phyloP scores from a whole-genome alignment of 2,113 vertebrate genomes.

The Pygoscelis antarcticus region DNA sequence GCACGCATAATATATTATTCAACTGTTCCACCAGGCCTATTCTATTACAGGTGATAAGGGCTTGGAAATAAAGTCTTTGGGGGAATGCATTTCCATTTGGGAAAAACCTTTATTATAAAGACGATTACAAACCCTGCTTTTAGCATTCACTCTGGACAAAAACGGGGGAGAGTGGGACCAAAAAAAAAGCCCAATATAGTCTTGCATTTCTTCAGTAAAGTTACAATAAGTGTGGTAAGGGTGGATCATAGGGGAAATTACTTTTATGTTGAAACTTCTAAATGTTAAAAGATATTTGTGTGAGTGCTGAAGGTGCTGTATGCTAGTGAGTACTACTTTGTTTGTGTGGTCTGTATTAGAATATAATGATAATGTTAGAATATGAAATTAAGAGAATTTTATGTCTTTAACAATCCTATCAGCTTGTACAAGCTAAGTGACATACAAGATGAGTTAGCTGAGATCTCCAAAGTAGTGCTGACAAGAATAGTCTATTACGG shows the following conservation, averaged over 20 bases:
- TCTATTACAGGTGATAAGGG: constrained; percentile 22
- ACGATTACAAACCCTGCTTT: not conserved
- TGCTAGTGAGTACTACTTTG: not conserved
- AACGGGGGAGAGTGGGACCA: not conserved
- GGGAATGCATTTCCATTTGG: not conserved
- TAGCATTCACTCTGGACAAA: not conserved
- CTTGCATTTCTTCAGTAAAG: not conserved
- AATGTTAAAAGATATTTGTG: not conserved
- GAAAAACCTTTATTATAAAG: constrained; percentile 22
- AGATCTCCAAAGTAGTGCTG: not conserved
- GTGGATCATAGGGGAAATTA: not conserved
- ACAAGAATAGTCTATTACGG: not conserved
- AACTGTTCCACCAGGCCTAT: not conserved
- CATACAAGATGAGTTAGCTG: not conserved
- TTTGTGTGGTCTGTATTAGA: not conserved
- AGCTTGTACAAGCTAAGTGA: not conserved
- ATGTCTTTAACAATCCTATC: not conserved
- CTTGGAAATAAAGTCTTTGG: not conserved
- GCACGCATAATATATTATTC: constrained; percentile 46
- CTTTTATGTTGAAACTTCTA: not conserved
- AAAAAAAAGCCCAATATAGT: not conserved
- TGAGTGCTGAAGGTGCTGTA: not conserved
- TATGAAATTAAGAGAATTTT: not conserved
- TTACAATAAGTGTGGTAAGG: not conserved
- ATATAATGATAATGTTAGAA: not conserved